These are phyloP conservation scores for Parazoanthus darwini DNA, from an alignment of 92 coral and sea anemone species.

Conservation along the genomic window DNA sequence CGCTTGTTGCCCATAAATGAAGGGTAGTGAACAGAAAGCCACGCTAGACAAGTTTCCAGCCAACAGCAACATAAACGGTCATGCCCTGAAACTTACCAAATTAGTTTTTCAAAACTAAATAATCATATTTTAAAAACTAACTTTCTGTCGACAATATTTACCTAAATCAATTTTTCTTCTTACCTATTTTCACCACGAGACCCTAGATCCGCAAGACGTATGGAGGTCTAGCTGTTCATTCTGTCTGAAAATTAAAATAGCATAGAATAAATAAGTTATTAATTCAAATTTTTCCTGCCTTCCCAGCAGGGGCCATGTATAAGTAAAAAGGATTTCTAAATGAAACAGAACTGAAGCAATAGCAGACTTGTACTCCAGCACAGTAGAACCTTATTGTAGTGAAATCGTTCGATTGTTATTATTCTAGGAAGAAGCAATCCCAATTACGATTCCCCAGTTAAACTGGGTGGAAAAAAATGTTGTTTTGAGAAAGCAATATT, in stretches of 20 bases:
- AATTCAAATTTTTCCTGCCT: neutral
- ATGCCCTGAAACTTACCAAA: neutral
- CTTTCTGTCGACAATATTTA: neutral
- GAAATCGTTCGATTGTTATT: neutral
- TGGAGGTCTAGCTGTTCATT: neutral
- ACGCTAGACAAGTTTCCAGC: neutral
- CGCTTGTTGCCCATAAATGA: too few species aligned
- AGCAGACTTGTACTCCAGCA: neutral
- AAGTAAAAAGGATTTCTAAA: neutral
- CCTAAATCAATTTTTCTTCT: neutral
- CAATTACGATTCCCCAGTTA: neutral
- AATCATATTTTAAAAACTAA: neutral
- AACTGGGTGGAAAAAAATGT: neutral
- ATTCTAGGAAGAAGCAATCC: neutral
- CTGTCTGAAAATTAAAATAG: neutral
- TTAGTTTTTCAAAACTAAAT: neutral
- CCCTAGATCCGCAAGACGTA: neutral
- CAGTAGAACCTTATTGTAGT: neutral
- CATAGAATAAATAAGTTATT: neutral
- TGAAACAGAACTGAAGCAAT: neutral
- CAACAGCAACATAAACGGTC: neutral
- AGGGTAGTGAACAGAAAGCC: neutral
- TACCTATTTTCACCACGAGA: neutral
- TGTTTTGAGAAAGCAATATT: neutral
- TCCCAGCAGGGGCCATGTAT: neutral